Conservation (phyloP, 1,140 invertebrate genomes). For the Geopemphigus sp. region DNA sequence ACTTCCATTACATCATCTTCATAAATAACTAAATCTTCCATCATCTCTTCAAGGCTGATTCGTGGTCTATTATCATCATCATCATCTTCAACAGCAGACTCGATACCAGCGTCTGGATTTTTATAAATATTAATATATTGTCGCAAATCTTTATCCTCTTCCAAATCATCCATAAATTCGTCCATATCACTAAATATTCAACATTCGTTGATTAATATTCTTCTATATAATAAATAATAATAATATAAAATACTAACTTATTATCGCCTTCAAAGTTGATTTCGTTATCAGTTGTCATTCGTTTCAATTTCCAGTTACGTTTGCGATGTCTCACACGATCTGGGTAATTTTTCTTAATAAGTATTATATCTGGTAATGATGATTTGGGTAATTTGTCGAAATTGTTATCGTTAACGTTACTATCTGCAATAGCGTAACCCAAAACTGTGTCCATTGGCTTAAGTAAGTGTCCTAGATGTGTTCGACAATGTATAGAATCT, state of each 20-base stretch:
- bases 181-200: constrained; percentile 73
- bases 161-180: constrained; percentile 95
- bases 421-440: constrained; percentile 81
- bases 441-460: constrained; percentile 90
- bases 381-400: constrained; percentile 79
- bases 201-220: neutral
- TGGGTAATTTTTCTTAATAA: constrained; percentile 90
- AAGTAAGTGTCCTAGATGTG: constrained; percentile 92
- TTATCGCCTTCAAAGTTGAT: constrained; percentile 62
- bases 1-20: constrained; percentile 64
- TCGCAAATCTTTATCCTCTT: constrained; percentile 87
- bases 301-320: constrained; percentile 91
- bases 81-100: constrained; percentile 68
- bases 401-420: constrained; percentile 85
- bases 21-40: constrained; percentile 87
- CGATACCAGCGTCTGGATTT: constrained; percentile 54
- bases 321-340: constrained; percentile 65
- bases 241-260: constrained; percentile 61
- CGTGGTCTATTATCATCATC: constrained; percentile 74
- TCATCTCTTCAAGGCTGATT: constrained; percentile 94
- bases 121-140: constrained; percentile 94
- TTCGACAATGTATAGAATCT: constrained; percentile 79
- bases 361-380: constrained; percentile 80
- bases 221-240: neutral
- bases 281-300: constrained; percentile 70